Percentiles rank a stretch among this genome's conserved stretches.
These are phyloP conservation scores for Sebastes ruberrimus DNA, from an alignment of 2,797 vertebrate genomes.

Conservation along the genomic window DNA sequence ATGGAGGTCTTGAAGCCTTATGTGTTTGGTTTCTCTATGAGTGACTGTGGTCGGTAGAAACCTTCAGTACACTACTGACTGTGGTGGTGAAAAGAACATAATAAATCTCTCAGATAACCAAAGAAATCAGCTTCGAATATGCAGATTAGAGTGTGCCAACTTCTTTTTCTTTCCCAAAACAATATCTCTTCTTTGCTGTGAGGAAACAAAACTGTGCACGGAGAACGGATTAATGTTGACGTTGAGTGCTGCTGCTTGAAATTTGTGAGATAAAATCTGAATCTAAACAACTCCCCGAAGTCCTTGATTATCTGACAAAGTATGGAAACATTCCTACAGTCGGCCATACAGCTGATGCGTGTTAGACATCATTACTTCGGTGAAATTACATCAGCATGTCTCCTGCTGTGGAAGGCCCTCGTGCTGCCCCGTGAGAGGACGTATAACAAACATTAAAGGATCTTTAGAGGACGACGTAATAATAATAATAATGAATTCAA, in stretches of 20 bases:
- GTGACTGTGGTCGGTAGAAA: neutral
- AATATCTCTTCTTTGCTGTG: neutral
- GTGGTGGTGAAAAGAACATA: neutral
- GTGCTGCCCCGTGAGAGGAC: neutral
- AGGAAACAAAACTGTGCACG: neutral
- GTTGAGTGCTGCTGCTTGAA: neutral
- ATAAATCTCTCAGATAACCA: constrained; percentile 3
- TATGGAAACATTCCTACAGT: constrained; percentile 40
- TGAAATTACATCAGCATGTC: constrained; percentile 35
- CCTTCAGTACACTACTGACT: neutral
- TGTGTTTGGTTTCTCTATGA: neutral
- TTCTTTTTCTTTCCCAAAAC: neutral
- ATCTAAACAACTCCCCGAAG: constrained; percentile 20
- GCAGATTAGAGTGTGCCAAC: neutral
- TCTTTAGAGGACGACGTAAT: neutral
- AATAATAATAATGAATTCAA: too few relatives aligned
- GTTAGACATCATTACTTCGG: constrained; percentile 23
- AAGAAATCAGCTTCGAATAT: fast-evolving
- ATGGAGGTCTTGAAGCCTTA: constrained; percentile 4
- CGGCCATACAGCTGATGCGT: constrained; percentile 23
- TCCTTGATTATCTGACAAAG: constrained; percentile 15
- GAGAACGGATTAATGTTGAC: neutral
- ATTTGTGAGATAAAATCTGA: constrained; percentile 35
- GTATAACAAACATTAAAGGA: neutral
- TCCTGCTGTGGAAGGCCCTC: neutral